Evolutionary conservation across 2,113 vertebrate genomes (phyloP).

Genomic region (Dipodomys spectabilis): DNA sequence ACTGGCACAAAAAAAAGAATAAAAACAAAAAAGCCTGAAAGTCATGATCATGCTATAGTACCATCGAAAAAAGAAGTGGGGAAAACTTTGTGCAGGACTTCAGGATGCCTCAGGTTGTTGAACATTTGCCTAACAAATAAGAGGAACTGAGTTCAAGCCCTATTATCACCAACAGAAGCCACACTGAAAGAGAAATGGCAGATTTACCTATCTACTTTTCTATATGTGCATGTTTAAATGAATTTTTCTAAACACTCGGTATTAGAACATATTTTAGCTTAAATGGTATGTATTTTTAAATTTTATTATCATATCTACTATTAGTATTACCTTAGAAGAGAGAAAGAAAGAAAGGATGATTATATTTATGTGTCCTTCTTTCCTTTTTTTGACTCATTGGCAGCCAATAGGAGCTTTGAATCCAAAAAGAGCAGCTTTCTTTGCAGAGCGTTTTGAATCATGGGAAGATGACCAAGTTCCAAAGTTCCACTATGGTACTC

Average conservation of each 20-base stretch:
- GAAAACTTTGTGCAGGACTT: not conserved
- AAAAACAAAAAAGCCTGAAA: too few relatives aligned
- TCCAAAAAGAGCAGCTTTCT: constrained; percentile 97
- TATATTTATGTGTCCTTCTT: constrained; percentile 48
- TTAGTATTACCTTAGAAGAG: constrained; percentile 35
- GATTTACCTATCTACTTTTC: not conserved
- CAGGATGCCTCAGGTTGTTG: too few relatives aligned
- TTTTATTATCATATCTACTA: not conserved
- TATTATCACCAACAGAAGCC: too few relatives aligned
- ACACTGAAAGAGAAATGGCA: not conserved
- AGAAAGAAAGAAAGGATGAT: constrained; percentile 21
- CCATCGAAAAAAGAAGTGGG: too few relatives aligned
- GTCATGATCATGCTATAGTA: too few relatives aligned
- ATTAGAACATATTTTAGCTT: not conserved
- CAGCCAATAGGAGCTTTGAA: constrained; percentile 98
- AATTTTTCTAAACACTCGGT: not conserved
- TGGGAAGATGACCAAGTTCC: constrained; percentile 99
- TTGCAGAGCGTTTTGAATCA: constrained; percentile 94
- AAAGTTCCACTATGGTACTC: constrained; percentile 98
- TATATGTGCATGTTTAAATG: not conserved
- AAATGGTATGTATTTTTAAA: constrained; percentile 28
- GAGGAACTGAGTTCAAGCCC: too few relatives aligned
- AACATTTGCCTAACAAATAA: too few relatives aligned
- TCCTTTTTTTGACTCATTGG: not conserved
- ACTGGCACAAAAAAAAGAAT: too few relatives aligned